Conservation (phyloP, 53 echinoderm and acorn worm species). For the Hippasteria phrygiana region DNA sequence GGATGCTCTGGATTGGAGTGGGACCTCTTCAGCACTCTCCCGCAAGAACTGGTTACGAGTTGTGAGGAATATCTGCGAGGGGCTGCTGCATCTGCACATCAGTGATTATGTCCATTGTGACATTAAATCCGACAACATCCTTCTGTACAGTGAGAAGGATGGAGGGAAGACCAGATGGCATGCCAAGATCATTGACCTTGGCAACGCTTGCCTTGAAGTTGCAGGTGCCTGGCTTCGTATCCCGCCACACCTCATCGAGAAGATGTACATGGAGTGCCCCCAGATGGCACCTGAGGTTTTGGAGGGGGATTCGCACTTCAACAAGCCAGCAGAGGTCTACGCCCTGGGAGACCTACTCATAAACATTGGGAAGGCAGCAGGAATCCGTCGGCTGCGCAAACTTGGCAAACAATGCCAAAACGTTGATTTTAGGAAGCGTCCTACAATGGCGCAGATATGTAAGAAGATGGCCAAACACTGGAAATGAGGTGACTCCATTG, state of each 20-base stretch:
- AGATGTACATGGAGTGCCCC: not conserved
- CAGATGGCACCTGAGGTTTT: slow-evolving; percentile 13
- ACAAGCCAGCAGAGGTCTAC: not conserved
- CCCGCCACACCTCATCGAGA: not conserved
- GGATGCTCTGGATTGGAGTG: slow-evolving; percentile 1
- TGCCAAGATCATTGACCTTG: slow-evolving; percentile 20
- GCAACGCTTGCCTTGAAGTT: slow-evolving; percentile 18
- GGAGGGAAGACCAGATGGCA: slow-evolving; percentile 13
- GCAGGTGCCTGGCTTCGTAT: slow-evolving; percentile 21
- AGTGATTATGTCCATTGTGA: slow-evolving; percentile 14
- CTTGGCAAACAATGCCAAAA: slow-evolving; percentile 1
- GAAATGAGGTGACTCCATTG: no score
- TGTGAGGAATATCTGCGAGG: slow-evolving; percentile 15
- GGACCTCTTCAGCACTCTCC: not conserved
- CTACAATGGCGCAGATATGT: slow-evolving; percentile 20
- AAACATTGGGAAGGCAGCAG: not conserved
- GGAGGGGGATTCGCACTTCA: not conserved
- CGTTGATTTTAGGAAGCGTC: not conserved
- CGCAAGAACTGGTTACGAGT: slow-evolving; percentile 2
- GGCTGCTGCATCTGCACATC: not conserved
- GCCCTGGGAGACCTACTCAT: not conserved
- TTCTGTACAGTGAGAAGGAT: not conserved
- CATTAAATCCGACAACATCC: slow-evolving; percentile 13
- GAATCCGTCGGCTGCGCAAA: not conserved
- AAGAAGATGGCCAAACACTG: slow-evolving; percentile 21